Conservation (phyloP, 2,113 vertebrate genomes). For the Sylvia atricapilla region DNA sequence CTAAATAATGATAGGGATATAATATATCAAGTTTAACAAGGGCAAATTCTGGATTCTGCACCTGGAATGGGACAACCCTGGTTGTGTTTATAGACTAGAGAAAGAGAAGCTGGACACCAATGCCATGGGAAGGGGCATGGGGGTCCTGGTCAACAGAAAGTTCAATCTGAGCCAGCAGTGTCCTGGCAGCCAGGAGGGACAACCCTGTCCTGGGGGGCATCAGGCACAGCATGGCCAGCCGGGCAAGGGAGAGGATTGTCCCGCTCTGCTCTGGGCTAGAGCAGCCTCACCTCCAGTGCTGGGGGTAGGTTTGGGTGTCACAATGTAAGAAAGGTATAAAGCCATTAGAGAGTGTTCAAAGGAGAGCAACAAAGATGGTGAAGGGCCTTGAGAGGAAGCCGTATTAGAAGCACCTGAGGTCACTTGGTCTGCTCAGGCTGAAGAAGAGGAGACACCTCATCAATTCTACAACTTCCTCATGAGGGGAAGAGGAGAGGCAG, state of each 20-base stretch:
- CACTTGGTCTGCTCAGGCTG: neutral
- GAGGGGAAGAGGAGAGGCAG: neutral
- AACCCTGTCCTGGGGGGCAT: fast-evolving
- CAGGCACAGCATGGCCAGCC: neutral
- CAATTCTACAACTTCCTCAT: no score
- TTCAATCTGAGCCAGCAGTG: neutral
- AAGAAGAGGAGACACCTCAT: neutral
- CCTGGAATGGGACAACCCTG: neutral
- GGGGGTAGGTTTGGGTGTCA: fast-evolving
- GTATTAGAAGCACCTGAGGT: fast-evolving
- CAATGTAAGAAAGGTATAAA: neutral
- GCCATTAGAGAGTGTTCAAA: fast-evolving
- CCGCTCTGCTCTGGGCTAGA: neutral
- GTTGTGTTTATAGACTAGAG: neutral
- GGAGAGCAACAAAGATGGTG: fast-evolving
- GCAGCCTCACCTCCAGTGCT: fast-evolving
- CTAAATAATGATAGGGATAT: neutral
- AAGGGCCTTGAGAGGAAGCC: fast-evolving
- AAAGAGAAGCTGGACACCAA: neutral
- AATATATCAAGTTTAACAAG: neutral
- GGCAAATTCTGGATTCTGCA: neutral
- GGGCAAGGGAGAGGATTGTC: neutral
- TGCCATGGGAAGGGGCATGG: neutral
- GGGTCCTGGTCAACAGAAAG: fast-evolving
- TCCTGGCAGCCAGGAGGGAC: neutral